phyloP scores from a whole-genome alignment of 2,888 invertebrate genomes.

The Dyspetes luteomarginatus region DNA sequence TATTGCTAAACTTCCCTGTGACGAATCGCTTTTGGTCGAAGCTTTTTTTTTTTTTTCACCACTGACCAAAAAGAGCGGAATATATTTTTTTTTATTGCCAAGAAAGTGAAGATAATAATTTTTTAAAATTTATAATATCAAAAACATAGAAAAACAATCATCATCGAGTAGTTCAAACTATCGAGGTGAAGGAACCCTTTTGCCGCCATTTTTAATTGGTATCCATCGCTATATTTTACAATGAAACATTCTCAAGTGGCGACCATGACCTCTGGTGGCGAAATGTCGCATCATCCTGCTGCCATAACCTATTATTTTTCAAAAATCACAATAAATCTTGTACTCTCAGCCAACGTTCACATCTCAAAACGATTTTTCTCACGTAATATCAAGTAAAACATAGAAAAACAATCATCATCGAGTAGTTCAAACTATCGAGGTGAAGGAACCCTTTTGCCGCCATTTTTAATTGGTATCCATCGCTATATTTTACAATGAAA shows the following conservation, averaged over 20 bases:
- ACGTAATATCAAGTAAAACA: not conserved
- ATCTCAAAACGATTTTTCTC: not conserved
- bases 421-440: not conserved
- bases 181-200: not conserved
- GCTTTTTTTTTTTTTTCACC: not conserved
- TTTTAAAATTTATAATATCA: not conserved
- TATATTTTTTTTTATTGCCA: no score
- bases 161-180: not conserved
- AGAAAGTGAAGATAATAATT: no score
- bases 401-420: not conserved
- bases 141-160: not conserved
- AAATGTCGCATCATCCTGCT: not conserved
- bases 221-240: not conserved
- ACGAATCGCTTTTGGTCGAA: not conserved
- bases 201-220: not conserved
- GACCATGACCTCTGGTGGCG: conserved; percentile 35
- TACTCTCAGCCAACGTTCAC: not conserved
- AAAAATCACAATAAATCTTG: not conserved
- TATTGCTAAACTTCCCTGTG: not conserved
- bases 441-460: not conserved
- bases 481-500: no score
- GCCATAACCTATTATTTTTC: not conserved
- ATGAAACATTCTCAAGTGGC: not conserved
- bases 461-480: not conserved
- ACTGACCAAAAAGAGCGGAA: no score